Percentiles rank a stretch among this genome's conserved stretches.
Evolutionary conservation across 2,888 invertebrate species (phyloP).

Genomic region (Macrosiphum euphorbiae): DNA sequence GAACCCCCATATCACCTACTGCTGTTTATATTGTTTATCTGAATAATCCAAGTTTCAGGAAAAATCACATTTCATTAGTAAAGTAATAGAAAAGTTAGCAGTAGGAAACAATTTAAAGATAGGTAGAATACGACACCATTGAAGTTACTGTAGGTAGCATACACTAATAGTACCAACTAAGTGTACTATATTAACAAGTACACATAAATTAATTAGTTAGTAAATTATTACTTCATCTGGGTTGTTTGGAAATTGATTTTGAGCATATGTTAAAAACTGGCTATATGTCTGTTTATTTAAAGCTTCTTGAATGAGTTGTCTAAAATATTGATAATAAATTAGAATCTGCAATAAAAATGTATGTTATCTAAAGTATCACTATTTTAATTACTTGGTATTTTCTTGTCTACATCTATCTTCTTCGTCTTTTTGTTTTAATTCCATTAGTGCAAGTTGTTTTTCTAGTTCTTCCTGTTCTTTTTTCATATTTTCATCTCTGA

Average conservation of each 20-base stretch:
- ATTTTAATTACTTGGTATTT: slow-evolving; percentile 69
- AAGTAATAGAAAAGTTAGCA: not conserved
- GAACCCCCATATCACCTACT: not conserved
- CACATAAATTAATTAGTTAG: not conserved
- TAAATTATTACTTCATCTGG: slow-evolving; percentile 73
- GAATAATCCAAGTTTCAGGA: not conserved
- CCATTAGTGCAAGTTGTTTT: slow-evolving; percentile 71
- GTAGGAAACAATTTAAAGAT: not conserved
- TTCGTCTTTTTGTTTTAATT: slow-evolving; percentile 76
- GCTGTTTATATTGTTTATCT: not conserved
- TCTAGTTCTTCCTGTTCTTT: slow-evolving; percentile 75
- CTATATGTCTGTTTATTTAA: slow-evolving; percentile 94
- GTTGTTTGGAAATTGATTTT: slow-evolving; percentile 81
- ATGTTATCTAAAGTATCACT: not conserved
- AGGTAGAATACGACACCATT: not conserved
- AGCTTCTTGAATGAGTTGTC: slow-evolving; percentile 93
- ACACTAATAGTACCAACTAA: not conserved
- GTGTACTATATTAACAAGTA: not conserved
- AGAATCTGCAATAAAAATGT: slow-evolving; percentile 4
- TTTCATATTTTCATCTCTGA: slow-evolving; percentile 74
- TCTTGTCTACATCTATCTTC: slow-evolving; percentile 77
- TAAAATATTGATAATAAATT: slow-evolving; percentile 69
- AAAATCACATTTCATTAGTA: not conserved
- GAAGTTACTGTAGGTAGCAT: not conserved
- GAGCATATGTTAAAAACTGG: slow-evolving; percentile 92